A percentile compares a stretch with the other conserved stretches of the same genome.
These are phyloP conservation scores for Chroicocephalus ridibundus DNA, from an alignment of 2,113 vertebrate species.

Conservation along the genomic window DNA sequence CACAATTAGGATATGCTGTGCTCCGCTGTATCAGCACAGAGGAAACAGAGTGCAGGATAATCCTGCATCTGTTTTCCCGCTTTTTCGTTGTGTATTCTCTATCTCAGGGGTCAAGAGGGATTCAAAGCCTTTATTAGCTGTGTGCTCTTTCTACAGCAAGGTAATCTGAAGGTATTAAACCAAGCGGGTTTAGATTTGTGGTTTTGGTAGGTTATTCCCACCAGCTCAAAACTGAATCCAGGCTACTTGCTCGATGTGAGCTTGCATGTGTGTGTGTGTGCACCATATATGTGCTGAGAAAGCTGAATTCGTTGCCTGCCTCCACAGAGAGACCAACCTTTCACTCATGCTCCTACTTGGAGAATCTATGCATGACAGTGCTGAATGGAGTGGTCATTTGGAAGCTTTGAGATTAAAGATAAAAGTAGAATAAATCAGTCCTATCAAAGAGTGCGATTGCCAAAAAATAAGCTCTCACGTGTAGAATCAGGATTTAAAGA, in stretches of 20 bases:
- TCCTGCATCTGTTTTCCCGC: background rate
- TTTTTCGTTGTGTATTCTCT: background rate
- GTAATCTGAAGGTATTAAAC: background rate
- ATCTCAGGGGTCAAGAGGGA: background rate
- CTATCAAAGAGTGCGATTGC: background rate
- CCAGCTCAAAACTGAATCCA: background rate
- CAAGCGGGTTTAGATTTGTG: background rate
- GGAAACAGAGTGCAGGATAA: background rate
- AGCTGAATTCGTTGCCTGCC: background rate
- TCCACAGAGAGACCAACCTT: background rate
- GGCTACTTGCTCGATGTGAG: background rate
- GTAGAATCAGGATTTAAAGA: background rate
- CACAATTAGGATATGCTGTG: background rate
- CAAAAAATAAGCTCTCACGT: background rate
- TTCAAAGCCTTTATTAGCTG: slow-evolving; percentile 12
- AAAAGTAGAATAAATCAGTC: too few species aligned
- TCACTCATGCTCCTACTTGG: background rate
- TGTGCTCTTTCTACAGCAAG: background rate
- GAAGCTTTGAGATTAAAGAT: background rate
- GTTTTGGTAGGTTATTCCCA: background rate
- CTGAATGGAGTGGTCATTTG: background rate
- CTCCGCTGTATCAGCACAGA: background rate
- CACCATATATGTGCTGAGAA: background rate
- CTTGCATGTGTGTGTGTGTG: background rate
- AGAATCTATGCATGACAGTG: background rate